A percentile compares a stretch with the other conserved stretches of the same genome.
phyloP scores from a whole-genome alignment of 2,888 invertebrate genomes.

The Coelopa pilipes region DNA sequence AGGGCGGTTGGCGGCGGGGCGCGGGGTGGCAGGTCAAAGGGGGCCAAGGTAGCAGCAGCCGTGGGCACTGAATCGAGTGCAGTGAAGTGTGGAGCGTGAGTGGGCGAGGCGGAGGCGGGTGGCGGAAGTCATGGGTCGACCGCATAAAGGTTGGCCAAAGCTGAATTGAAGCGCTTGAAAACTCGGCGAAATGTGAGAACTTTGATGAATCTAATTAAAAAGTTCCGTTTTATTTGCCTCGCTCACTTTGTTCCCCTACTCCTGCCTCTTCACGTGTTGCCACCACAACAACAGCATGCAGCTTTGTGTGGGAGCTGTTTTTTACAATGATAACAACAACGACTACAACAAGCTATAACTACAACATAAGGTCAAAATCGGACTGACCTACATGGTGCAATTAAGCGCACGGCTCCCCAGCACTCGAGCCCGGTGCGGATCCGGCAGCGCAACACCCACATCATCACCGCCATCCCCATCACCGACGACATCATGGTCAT shows the following conservation, averaged over 20 bases:
- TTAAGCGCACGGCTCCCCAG: background rate
- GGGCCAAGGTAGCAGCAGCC: background rate
- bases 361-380: background rate
- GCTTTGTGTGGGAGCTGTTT: too few relatives aligned
- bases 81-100: background rate
- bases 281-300: background rate
- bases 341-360: too few relatives aligned
- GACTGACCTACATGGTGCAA: background rate
- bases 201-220: constrained; percentile 24
- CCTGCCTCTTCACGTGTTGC: too few relatives aligned
- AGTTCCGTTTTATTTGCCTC: background rate
- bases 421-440: background rate
- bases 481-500: too few relatives aligned
- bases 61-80: background rate
- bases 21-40: background rate
- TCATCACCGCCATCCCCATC: too few relatives aligned
- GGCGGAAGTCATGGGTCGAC: background rate
- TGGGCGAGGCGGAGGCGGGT: background rate
- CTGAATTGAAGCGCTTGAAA: background rate
- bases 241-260: background rate
- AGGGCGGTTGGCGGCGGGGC: background rate
- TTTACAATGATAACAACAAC: too few relatives aligned
- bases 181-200: background rate
- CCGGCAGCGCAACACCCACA: too few relatives aligned
- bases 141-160: background rate